Percentiles rank a stretch among this genome's conserved stretches.
These are phyloP conservation scores for Agrochola macilenta DNA, from an alignment of 2,888 invertebrate species.

Conservation along the genomic window DNA sequence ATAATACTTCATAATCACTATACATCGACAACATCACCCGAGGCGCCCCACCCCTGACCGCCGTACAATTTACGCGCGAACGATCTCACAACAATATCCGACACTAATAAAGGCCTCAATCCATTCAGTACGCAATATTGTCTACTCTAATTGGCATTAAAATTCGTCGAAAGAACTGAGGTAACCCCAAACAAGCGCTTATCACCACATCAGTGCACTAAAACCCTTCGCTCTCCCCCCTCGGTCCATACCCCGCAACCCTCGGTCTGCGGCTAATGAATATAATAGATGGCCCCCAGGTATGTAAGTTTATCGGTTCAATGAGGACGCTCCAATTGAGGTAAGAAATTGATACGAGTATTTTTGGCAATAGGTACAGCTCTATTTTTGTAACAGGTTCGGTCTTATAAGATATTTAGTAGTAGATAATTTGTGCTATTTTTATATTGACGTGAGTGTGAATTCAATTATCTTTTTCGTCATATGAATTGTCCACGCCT, in stretches of 20 bases:
- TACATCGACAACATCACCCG: slow-evolving; percentile 59
- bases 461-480: background rate
- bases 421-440: background rate
- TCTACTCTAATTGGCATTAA: slow-evolving; percentile 89
- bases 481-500: background rate
- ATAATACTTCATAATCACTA: slow-evolving; percentile 44
- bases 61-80: slow-evolving; percentile 78
- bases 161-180: slow-evolving; percentile 85
- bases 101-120: slow-evolving; percentile 88
- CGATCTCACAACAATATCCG: slow-evolving; percentile 87
- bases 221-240: slow-evolving; percentile 67
- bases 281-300: slow-evolving; percentile 85
- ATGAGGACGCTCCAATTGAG: slow-evolving; percentile 57
- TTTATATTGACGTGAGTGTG: background rate
- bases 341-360: slow-evolving; percentile 53
- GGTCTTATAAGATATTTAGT: background rate
- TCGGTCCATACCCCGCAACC: slow-evolving; percentile 55
- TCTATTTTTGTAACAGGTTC: slow-evolving; percentile 21
- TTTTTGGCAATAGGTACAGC: slow-evolving; percentile 30
- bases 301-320: slow-evolving; percentile 73
- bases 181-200: slow-evolving; percentile 87
- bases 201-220: slow-evolving; percentile 84
- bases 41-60: slow-evolving; percentile 57
- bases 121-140: slow-evolving; percentile 87
- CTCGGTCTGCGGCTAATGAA: slow-evolving; percentile 80